Evolutionary conservation across 2,113 vertebrate species (phyloP), one percentile per base, ranked within the genome.

Genomic region (Oxygymnocypris stewartii): DNA sequence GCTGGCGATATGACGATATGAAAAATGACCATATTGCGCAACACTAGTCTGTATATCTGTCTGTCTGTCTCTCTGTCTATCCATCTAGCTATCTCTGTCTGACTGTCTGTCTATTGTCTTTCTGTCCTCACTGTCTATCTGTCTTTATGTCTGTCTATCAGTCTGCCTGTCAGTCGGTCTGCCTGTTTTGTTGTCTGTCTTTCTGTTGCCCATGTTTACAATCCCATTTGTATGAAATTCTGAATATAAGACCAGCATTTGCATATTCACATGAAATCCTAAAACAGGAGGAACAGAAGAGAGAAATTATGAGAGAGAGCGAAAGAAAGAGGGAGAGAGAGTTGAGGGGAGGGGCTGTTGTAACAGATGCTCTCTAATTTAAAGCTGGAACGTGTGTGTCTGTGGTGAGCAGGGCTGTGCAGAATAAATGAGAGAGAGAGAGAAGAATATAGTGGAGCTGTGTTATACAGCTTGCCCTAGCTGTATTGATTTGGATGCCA

Each of bases 401-500:
- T 23, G 73, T 65, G 78, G 76, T 87, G 71, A 88, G 82, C 84
- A 8, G 88, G 86, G 81, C 16, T 42, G 84, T 74, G 69, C 75
- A 31, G 73, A 69, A 49, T 35, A 88, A 86, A 80, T 87, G 78
- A 31, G 73, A 44, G 82, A 44, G 80, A 73, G 85, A 31, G 28
- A n/a, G n/a, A n/a, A n/a, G 82, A 79, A 87, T 84, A 80, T 85
- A 84, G 3, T 79, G 76, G 77, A 84, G 82, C 35, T 40, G 82
- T n/a, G n/a, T 44, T 90, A 89, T 86, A 85, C 83, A 90, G 90
- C 89, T 90, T 73, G 90, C 42, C 44, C 89, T 90, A 69, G 78
- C 78, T 63, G 44, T 88, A 86, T 93, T 92, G 90, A 92, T 91
- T 90, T 77, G 84, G 88, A 88, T 92, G 85, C 84, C 89, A 67